A percentile compares a stretch with the other conserved stretches of the same genome.
These are phyloP conservation scores for Agraylea sexmaculata DNA, from an alignment of 1,140 invertebrate genomes.

Conservation along the genomic window DNA sequence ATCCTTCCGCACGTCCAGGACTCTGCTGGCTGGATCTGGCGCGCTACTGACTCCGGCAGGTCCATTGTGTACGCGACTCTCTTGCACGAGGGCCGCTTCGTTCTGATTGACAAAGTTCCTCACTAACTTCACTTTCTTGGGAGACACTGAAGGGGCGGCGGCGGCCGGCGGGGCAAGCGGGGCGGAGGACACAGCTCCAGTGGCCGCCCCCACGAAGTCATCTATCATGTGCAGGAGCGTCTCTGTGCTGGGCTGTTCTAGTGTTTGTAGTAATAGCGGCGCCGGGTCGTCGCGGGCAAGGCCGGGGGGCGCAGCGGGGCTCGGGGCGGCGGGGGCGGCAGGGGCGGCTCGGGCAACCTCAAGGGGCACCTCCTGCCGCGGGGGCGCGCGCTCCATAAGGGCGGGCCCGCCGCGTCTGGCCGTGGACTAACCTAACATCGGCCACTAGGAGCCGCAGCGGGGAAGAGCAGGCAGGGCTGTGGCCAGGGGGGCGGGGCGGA, in stretches of 20 bases:
- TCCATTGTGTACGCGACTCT: no score
- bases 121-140: constrained; percentile 17
- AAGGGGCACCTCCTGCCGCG: constrained; percentile 34
- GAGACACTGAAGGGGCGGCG: no score
- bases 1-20: constrained; percentile 1
- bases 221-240: constrained; percentile 40
- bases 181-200: no score
- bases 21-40: background rate
- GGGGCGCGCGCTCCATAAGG: constrained; percentile 36
- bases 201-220: constrained; percentile 36
- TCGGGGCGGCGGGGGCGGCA: constrained; percentile 26
- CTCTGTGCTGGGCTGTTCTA: constrained; percentile 36
- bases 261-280: constrained; percentile 26
- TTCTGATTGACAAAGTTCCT: constrained; percentile 6
- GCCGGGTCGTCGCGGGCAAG: constrained; percentile 26
- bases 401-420: constrained; percentile 21
- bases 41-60: background rate
- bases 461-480: no score
- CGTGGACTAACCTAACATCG: constrained; percentile 19
- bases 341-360: constrained; percentile 35
- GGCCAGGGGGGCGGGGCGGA: no score
- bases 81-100: constrained; percentile 5
- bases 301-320: background rate
- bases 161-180: no score
- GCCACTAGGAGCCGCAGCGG: no score